These are phyloP conservation scores for Drosophila ercepeae DNA, from an alignment of 1,140 invertebrate genomes.

Conservation along the genomic window DNA sequence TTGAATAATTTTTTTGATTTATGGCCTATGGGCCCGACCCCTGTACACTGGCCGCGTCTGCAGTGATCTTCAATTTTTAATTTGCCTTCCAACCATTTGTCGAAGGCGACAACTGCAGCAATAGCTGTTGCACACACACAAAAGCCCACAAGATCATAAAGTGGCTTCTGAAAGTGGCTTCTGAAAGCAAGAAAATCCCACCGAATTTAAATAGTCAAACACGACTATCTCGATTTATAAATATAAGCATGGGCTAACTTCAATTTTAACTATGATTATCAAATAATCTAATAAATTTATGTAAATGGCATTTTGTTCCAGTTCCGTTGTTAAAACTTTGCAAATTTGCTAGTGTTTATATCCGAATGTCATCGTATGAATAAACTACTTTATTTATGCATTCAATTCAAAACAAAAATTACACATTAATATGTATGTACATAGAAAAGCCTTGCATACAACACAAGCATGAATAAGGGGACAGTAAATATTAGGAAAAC, in stretches of 20 bases:
- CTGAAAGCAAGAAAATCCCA: slow-evolving; percentile 45
- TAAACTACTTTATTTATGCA: background rate
- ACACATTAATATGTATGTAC: no score
- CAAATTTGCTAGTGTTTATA: background rate
- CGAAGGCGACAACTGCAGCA: slow-evolving; percentile 50
- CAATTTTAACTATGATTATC: background rate
- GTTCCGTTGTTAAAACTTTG: background rate
- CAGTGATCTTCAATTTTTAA: slow-evolving; percentile 92
- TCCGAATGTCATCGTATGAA: background rate
- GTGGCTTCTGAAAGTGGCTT: slow-evolving; percentile 11
- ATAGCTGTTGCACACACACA: slow-evolving; percentile 31
- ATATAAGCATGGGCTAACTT: slow-evolving; percentile 14
- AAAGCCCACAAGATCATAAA: slow-evolving; percentile 9
- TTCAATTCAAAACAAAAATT: background rate
- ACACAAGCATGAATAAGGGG: no score
- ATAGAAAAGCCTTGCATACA: no score
- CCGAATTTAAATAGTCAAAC: slow-evolving; percentile 41
- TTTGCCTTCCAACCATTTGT: slow-evolving; percentile 52
- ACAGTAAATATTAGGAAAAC: no score
- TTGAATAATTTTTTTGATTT: no score
- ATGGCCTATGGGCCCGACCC: no score
- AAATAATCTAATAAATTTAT: background rate
- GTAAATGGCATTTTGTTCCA: background rate
- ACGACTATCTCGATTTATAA: slow-evolving; percentile 34
- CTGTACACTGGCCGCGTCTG: slow-evolving; percentile 97